A percentile compares a stretch with the other conserved stretches of the same genome.
Evolutionary conservation across 2,888 invertebrate species (phyloP).

Genomic region (Teleiodes luculella): DNA sequence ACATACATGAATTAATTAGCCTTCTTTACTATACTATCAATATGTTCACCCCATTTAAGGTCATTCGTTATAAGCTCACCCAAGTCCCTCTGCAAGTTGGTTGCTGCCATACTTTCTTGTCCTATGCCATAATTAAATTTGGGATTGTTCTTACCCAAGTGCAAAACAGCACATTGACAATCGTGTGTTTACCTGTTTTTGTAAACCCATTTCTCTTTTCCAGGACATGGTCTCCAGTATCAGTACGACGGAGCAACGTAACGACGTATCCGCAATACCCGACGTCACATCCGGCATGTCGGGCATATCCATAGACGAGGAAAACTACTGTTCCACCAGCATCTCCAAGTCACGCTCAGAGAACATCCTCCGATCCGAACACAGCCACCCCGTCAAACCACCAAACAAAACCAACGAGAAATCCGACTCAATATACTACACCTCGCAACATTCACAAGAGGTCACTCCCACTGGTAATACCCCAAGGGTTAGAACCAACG

Average conservation of each 20-base stretch:
- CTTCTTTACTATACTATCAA: background rate
- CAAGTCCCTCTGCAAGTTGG: background rate
- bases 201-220: background rate
- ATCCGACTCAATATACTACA: constrained; percentile 71
- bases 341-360: constrained; percentile 73
- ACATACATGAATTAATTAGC: background rate
- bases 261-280: constrained; percentile 66
- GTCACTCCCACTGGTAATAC: constrained; percentile 64
- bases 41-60: background rate
- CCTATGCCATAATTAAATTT: no score
- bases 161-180: no score
- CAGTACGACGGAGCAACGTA: constrained; percentile 70
- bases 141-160: no score
- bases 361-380: constrained; percentile 69
- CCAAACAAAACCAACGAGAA: constrained; percentile 53
- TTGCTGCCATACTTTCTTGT: background rate
- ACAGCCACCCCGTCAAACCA: constrained; percentile 49
- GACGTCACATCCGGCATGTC: constrained; percentile 73
- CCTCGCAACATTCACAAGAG: constrained; percentile 71
- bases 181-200: no score
- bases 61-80: background rate
- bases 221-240: constrained; percentile 61
- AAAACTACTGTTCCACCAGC: constrained; percentile 66
- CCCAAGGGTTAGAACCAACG: constrained; percentile 55
- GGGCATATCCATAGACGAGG: constrained; percentile 72